phyloP scores from a whole-genome alignment of 2,797 vertebrate genomes.

The Karalla daura region DNA sequence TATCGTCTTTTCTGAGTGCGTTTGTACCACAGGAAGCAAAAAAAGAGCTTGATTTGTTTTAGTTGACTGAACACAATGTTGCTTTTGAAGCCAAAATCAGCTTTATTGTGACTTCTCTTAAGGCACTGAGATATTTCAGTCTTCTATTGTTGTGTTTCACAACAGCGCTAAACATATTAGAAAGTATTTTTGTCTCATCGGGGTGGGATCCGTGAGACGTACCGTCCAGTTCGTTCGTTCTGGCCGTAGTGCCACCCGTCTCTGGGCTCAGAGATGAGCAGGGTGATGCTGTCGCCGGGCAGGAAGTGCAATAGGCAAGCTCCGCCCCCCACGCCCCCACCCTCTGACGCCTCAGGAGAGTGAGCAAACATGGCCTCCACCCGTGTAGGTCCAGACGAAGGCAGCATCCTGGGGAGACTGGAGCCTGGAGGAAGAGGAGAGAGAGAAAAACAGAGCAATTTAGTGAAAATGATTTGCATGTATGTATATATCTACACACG shows the following conservation, averaged over 20 bases:
- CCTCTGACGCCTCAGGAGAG: conserved; percentile 68
- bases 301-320: conserved; percentile 85
- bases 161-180: neutral
- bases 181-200: neutral
- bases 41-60: neutral
- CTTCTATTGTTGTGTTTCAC: neutral
- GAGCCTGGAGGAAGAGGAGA: conserved; percentile 65
- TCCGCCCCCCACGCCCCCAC: conserved; percentile 62
- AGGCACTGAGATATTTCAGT: neutral
- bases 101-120: neutral
- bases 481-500: too few species aligned
- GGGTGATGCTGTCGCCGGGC: conserved; percentile 82
- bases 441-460: neutral
- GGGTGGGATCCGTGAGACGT: conserved; percentile 10
- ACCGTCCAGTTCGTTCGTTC: conserved; percentile 88
- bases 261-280: conserved; percentile 87
- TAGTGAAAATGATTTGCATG: too few species aligned
- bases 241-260: conserved; percentile 91
- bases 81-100: neutral
- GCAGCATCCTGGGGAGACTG: conserved; percentile 84
- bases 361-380: conserved; percentile 87
- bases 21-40: neutral
- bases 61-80: neutral
- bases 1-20: neutral
- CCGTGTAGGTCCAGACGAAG: conserved; percentile 74